These are phyloP conservation scores for Brachyptera risi DNA, from an alignment of 2,888 invertebrate genomes.

Conservation along the genomic window DNA sequence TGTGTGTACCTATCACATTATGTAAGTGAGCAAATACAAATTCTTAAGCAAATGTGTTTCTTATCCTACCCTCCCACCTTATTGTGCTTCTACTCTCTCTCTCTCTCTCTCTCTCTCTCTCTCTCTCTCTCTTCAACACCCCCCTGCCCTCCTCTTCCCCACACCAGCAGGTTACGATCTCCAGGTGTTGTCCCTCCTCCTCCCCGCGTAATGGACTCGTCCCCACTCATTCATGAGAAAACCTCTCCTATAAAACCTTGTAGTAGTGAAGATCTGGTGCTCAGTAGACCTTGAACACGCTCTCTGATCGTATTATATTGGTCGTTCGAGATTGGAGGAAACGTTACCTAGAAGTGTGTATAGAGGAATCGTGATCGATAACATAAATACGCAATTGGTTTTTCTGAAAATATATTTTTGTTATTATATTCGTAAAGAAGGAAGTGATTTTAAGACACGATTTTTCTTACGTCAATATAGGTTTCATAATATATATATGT, in stretches of 20 bases:
- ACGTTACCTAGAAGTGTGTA: neutral
- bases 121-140: neutral
- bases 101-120: conserved; percentile 5
- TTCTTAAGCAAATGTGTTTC: neutral
- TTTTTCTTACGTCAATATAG: too few species aligned
- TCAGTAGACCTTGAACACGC: conserved; percentile 20
- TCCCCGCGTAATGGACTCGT: conserved; percentile 30
- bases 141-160: conserved; percentile 10
- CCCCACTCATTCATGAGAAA: conserved; percentile 35
- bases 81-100: neutral
- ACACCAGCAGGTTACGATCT: conserved; percentile 2
- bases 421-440: too few species aligned
- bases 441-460: too few species aligned
- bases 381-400: too few species aligned
- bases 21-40: neutral
- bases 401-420: too few species aligned
- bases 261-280: conserved; percentile 28
- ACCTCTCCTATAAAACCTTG: conserved; percentile 33
- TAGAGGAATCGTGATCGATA: too few species aligned
- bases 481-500: too few species aligned
- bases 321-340: neutral
- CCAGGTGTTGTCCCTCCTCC: conserved; percentile 3
- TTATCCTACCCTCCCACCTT: neutral
- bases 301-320: neutral
- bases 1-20: too few species aligned